These are phyloP conservation scores for Aspidiotus destructor DNA, from an alignment of 2,888 invertebrate genomes.

Conservation along the genomic window DNA sequence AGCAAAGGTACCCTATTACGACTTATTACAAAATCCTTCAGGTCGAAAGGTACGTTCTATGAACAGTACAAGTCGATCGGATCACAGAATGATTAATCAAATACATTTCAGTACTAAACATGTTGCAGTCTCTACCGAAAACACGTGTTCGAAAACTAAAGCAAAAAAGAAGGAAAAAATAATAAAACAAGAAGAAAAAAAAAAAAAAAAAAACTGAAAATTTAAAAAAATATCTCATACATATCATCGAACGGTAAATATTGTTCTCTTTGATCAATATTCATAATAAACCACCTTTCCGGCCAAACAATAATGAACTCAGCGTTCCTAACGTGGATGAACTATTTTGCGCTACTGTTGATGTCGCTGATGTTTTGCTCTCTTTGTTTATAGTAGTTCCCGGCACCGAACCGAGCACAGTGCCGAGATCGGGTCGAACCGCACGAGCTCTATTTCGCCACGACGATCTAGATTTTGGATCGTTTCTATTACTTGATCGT, in stretches of 20 bases:
- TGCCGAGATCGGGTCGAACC: slow-evolving; percentile 44
- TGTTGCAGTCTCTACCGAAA: no score
- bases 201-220: no score
- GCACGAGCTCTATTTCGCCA: slow-evolving; percentile 25
- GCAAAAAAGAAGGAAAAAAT: no score
- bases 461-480: slow-evolving; percentile 39
- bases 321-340: slow-evolving; percentile 56
- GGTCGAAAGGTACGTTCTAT: no score
- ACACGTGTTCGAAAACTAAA: no score
- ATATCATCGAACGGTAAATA: neutral
- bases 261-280: slow-evolving; percentile 1
- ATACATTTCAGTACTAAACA: no score
- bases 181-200: no score
- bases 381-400: slow-evolving; percentile 30
- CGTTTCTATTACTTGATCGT: slow-evolving; percentile 25
- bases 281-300: slow-evolving; percentile 73
- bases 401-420: slow-evolving; percentile 43
- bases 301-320: slow-evolving; percentile 68
- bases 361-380: slow-evolving; percentile 28
- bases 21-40: no score
- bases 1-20: no score
- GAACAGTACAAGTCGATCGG: no score
- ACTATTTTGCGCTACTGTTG: slow-evolving; percentile 10
- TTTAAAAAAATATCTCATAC: no score
- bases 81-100: no score